Evolutionary conservation across 35 echinoderm and acorn worm species (phyloP), one percentile per base, ranked within the genome.

Genomic region (Apostichopus japonicus): DNA sequence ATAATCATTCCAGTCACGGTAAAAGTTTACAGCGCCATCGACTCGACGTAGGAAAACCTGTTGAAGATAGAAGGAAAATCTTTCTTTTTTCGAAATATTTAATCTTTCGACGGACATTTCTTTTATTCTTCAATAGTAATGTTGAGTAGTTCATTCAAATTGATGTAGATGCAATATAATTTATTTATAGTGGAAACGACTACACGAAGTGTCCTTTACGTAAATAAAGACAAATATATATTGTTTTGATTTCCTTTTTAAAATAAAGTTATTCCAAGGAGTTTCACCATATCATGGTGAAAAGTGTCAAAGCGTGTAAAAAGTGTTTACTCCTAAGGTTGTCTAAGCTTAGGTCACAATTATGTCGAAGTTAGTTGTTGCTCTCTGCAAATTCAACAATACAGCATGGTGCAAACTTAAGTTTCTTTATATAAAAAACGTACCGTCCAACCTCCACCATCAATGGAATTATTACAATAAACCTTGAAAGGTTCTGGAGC

Each of bases 11-110:
- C 86, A 88, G 53, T 88, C 15, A 67, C 86, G 86, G 53, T 67
- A 70, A 70, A 88, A 88, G 15, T 88, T 44, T 67, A 88, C 86
- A 22, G 86, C 61, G 6, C 86, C 86, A 67, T 88, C 86, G 27
- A 88, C 13, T 24, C 86, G 56, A 33, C 86, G 6, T 17, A 67
- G n/a, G 24, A 88, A 67, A 7, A 88, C 86, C 86, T 88, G 13
- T 33, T 56, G 22, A 88, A 73, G 16, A 17, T n/a, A 7, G 6
- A 17, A 23, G n/a, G 21, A 10, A 10, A 67, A 4, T 3, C 10
- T 14, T 14, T 67, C 0, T 3, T 33, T 33, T 33, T 1, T 33
- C 27, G 27, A 1, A 33, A 33, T 33, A 33, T 33, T 33, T 33
- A 33, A 33, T 33, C 27, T 33, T 33, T 33, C 27, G 1, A 33